These are phyloP conservation scores for Scolopax rusticola DNA, from an alignment of 2,797 vertebrate genomes.

Conservation along the genomic window DNA sequence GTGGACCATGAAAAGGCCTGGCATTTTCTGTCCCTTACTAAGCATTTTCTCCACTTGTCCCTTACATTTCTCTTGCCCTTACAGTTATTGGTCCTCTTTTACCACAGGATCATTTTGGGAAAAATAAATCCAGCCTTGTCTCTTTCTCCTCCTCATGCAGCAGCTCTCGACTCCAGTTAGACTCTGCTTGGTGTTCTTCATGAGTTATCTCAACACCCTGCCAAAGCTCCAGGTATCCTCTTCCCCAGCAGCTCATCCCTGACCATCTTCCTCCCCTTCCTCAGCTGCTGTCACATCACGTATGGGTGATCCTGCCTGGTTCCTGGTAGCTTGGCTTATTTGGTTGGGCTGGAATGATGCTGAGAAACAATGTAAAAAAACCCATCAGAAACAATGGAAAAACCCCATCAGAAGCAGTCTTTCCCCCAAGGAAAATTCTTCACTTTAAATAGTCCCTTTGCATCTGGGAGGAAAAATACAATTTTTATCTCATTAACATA, in stretches of 20 bases:
- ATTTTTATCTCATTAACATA: constrained; percentile 11
- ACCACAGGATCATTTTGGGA: not conserved
- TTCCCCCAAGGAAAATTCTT: not conserved
- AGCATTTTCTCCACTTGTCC: not conserved
- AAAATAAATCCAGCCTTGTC: not conserved
- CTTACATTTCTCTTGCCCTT: not conserved
- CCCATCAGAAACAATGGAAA: not conserved
- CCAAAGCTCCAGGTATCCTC: not conserved
- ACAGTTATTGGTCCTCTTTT: not conserved
- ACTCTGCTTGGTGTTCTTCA: not conserved
- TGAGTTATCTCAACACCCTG: not conserved
- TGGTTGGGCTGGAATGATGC: not conserved
- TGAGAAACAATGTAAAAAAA: not conserved
- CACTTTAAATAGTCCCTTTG: constrained; percentile 6
- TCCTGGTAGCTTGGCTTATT: not conserved
- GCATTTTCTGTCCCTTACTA: not conserved
- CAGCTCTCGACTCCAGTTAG: not conserved
- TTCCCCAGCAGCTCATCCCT: not conserved
- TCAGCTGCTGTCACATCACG: not conserved
- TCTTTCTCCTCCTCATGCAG: not conserved
- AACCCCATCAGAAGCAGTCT: not conserved
- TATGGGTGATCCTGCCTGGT: not conserved
- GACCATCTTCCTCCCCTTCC: not conserved
- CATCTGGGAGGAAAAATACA: constrained; percentile 2
- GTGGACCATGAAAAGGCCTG: not conserved